phyloP scores from a whole-genome alignment of 2,113 vertebrate species.

The Cyprinodon tularosa region DNA sequence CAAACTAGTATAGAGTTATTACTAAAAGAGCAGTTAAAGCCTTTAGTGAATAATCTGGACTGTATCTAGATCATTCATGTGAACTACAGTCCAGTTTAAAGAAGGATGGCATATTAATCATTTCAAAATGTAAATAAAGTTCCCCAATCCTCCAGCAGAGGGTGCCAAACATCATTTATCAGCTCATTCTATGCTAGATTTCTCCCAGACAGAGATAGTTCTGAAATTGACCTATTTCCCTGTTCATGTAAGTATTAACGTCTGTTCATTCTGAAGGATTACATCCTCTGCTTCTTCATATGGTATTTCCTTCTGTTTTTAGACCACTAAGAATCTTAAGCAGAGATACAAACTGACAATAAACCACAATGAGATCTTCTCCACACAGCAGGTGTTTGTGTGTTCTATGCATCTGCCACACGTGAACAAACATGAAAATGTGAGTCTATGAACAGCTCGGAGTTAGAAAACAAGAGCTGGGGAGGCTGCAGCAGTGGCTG shows the following conservation, averaged over 20 bases:
- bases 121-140: neutral
- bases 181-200: neutral
- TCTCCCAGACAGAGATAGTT: neutral
- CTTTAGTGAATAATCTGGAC: no score
- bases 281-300: neutral
- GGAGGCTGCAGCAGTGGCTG: slow-evolving; percentile 20
- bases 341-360: slow-evolving; percentile 60
- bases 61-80: no score
- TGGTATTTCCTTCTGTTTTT: slow-evolving; percentile 32
- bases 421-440: neutral
- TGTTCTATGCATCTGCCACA: neutral
- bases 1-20: neutral
- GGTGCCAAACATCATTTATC: slow-evolving; percentile 24
- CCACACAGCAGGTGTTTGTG: slow-evolving; percentile 45
- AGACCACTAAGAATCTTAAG: slow-evolving; percentile 51
- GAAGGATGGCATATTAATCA: no score
- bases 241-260: neutral
- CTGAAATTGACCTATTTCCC: neutral
- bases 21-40: no score
- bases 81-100: no score
- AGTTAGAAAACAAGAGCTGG: slow-evolving; percentile 7
- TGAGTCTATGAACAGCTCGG: neutral
- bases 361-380: slow-evolving; percentile 54
- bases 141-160: slow-evolving; percentile 52
- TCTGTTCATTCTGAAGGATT: neutral